Percentiles rank a stretch among this genome's conserved stretches.
phyloP scores from a whole-genome alignment of 2,797 vertebrate species.

The Menidia menidia region DNA sequence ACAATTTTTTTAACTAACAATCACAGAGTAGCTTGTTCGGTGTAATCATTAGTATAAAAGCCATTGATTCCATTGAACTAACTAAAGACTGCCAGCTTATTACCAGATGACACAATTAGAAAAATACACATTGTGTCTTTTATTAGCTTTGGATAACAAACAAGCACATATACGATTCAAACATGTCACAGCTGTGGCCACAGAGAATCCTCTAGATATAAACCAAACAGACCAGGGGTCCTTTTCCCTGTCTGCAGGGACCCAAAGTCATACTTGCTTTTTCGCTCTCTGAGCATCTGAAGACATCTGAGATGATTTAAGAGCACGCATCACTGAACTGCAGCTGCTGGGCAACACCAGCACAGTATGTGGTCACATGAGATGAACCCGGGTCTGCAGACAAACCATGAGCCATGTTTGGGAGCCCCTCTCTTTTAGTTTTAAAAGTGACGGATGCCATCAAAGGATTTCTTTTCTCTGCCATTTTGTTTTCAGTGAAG shows the following conservation, averaged over 20 bases:
- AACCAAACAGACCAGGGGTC: too few relatives aligned
- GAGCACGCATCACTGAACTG: background rate
- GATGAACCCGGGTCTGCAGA: background rate
- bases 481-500: constrained; percentile 56
- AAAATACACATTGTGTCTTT: too few relatives aligned
- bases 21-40: background rate
- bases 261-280: background rate
- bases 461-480: constrained; percentile 26
- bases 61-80: too few relatives aligned
- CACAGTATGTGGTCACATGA: constrained; percentile 9
- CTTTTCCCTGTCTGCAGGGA: too few relatives aligned
- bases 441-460: constrained; percentile 24
- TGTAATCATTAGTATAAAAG: background rate
- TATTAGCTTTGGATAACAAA: too few relatives aligned
- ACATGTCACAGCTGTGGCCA: too few relatives aligned
- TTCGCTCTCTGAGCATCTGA: background rate
- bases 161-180: too few relatives aligned
- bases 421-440: constrained; percentile 10
- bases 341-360: constrained; percentile 1
- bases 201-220: too few relatives aligned
- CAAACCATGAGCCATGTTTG: background rate
- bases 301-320: background rate
- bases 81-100: too few relatives aligned
- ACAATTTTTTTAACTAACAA: background rate
- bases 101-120: too few relatives aligned